Evolutionary conservation across 2,797 vertebrate genomes (phyloP).

Genomic region (Spinus olivaceus): DNA sequence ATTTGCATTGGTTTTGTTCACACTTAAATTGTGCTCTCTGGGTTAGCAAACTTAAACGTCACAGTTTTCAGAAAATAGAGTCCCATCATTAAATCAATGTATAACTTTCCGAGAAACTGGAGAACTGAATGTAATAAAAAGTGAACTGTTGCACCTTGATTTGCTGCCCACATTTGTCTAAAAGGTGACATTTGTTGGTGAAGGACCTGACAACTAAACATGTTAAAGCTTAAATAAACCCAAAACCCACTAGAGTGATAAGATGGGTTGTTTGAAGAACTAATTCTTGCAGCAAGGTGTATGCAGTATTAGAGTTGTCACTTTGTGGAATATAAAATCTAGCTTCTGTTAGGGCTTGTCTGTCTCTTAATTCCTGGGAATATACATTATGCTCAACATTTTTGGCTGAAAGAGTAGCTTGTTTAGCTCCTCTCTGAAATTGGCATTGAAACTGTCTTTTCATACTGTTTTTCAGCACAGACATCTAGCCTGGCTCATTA

Average conservation of each 20-base stretch:
- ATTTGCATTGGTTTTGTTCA: neutral
- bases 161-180: neutral
- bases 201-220: neutral
- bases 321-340: neutral
- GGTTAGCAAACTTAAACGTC: neutral
- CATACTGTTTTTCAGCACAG: neutral
- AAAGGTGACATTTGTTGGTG: neutral
- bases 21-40: neutral
- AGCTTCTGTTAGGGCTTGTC: neutral
- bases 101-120: neutral
- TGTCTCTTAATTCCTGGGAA: neutral
- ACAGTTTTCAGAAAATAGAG: neutral
- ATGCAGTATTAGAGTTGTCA: neutral
- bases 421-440: neutral
- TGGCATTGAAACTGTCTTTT: neutral
- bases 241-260: neutral
- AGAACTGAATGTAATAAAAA: neutral
- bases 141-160: neutral
- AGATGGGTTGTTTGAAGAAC: neutral
- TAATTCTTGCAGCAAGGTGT: neutral
- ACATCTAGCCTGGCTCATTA: neutral
- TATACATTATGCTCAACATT: neutral
- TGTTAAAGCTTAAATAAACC: neutral
- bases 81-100: neutral
- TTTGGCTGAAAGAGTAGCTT: neutral